Percentiles rank a stretch among this genome's conserved stretches.
Evolutionary conservation across 2,888 invertebrate genomes (phyloP).

Genomic region (Opisthograptis luteolata): DNA sequence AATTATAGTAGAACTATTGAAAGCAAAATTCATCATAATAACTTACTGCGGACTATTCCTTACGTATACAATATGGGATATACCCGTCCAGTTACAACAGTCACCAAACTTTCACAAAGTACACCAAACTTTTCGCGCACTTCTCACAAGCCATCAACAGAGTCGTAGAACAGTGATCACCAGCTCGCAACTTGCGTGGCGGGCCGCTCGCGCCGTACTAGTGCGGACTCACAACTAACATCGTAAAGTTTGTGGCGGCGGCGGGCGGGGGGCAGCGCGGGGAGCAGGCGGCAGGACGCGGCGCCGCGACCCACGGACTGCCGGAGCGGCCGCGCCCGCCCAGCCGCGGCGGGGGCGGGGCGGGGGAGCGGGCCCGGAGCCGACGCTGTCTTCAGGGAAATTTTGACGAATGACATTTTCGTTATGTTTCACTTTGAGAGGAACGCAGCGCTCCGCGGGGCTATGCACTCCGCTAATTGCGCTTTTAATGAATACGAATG

Average conservation of each 20-base stretch:
- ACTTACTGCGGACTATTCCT: too few species aligned
- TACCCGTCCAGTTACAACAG: background rate
- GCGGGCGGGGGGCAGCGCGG: background rate
- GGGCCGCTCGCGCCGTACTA: too few species aligned
- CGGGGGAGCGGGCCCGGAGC: constrained; percentile 34
- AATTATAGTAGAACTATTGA: too few species aligned
- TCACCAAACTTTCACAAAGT: constrained; percentile 5
- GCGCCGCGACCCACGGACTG: constrained; percentile 31
- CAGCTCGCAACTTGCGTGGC: too few species aligned
- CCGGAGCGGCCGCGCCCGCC: constrained; percentile 15
- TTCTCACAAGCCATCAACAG: constrained; percentile 3
- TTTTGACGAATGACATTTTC: constrained; percentile 75
- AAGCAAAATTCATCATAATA: too few species aligned
- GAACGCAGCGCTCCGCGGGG: constrained; percentile 42
- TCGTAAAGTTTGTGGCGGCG: constrained; percentile 18
- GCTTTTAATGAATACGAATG: constrained; percentile 69
- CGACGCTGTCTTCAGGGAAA: constrained; percentile 66
- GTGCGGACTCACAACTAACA: constrained; percentile 1
- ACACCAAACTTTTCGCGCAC: constrained; percentile 11
- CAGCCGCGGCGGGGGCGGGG: constrained; percentile 16
- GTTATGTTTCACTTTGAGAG: constrained; percentile 64
- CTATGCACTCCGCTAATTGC: constrained; percentile 73
- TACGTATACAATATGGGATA: background rate
- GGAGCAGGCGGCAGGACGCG: constrained; percentile 25
- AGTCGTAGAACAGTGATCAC: too few species aligned